Conservation (phyloP, 2,113 vertebrate species). For the Nannobrachium achirus region DNA sequence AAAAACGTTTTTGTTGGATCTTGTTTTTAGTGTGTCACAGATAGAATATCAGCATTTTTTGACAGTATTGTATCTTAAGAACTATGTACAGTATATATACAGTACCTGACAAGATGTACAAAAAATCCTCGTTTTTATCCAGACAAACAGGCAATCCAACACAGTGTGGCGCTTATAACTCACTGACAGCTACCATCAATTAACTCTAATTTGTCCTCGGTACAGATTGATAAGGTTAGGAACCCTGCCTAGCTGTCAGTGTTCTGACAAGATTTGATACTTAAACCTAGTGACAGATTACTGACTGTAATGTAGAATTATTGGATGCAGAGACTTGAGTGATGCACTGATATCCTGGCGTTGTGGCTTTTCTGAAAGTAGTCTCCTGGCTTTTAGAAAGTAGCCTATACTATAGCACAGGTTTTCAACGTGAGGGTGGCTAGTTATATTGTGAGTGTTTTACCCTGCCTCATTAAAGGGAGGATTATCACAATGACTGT, state of each 20-base stretch:
- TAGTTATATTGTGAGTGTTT: no score
- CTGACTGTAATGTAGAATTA: background rate
- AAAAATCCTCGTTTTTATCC: slow-evolving; percentile 6
- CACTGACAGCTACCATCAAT: slow-evolving; percentile 18
- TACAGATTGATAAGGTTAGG: slow-evolving; percentile 12
- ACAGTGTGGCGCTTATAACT: slow-evolving; percentile 27
- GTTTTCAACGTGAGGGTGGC: no score
- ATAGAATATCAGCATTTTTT: no score
- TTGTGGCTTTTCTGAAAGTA: no score
- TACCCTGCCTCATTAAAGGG: background rate
- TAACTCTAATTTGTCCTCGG: slow-evolving; percentile 20
- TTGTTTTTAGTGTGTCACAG: background rate
- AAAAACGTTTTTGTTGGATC: slow-evolving; percentile 56
- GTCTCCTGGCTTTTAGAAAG: no score
- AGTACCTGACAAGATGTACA: slow-evolving; percentile 8
- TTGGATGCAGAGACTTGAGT: no score
- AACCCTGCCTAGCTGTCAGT: background rate
- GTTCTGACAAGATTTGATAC: background rate
- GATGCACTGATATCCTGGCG: no score
- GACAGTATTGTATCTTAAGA: slow-evolving; percentile 15
- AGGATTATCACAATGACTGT: background rate
- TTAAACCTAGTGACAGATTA: background rate
- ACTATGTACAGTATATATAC: slow-evolving; percentile 23
- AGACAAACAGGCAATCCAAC: slow-evolving; percentile 20
- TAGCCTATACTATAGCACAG: no score